Evolutionary conservation across 2,888 invertebrate species (phyloP).

Genomic region (Dione juno): DNA sequence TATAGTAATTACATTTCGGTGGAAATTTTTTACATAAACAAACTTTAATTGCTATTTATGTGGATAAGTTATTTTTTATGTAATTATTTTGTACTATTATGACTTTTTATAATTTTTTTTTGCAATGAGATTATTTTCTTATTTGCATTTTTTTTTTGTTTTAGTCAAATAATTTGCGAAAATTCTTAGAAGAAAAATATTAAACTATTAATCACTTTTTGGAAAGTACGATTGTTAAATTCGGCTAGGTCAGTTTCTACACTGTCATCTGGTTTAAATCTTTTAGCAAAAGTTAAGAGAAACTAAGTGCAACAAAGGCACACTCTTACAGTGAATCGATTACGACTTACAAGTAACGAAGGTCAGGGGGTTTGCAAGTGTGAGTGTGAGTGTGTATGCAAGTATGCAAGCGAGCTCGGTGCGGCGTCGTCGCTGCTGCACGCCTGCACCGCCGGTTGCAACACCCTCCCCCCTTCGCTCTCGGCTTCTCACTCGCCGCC

Average conservation of each 20-base stretch:
- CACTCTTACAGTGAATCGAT: slow-evolving; percentile 76
- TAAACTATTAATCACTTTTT: not conserved
- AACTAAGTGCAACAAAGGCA: slow-evolving; percentile 71
- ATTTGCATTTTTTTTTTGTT: slow-evolving; percentile 36
- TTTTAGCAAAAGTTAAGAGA: slow-evolving; percentile 52
- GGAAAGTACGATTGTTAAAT: not conserved
- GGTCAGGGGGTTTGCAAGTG: slow-evolving; percentile 79
- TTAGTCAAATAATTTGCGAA: slow-evolving; percentile 19
- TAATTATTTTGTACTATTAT: too few relatives aligned
- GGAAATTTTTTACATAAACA: not conserved
- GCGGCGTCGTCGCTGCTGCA: slow-evolving; percentile 83
- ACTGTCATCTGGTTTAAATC: slow-evolving; percentile 8
- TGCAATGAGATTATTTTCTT: slow-evolving; percentile 28
- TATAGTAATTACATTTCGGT: slow-evolving; percentile 10
- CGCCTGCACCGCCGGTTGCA: slow-evolving; percentile 83
- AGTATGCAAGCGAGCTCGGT: slow-evolving; percentile 83
- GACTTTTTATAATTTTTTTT: not conserved
- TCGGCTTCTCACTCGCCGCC: slow-evolving; percentile 81
- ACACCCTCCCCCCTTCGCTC: slow-evolving; percentile 83
- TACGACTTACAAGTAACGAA: slow-evolving; percentile 76
- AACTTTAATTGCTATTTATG: not conserved
- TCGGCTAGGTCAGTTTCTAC: slow-evolving; percentile 17
- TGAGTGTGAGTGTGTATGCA: slow-evolving; percentile 82
- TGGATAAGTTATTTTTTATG: not conserved
- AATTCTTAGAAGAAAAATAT: slow-evolving; percentile 44